phyloP scores from a whole-genome alignment of 2,113 vertebrate species.

The Meleagris gallopavo region DNA sequence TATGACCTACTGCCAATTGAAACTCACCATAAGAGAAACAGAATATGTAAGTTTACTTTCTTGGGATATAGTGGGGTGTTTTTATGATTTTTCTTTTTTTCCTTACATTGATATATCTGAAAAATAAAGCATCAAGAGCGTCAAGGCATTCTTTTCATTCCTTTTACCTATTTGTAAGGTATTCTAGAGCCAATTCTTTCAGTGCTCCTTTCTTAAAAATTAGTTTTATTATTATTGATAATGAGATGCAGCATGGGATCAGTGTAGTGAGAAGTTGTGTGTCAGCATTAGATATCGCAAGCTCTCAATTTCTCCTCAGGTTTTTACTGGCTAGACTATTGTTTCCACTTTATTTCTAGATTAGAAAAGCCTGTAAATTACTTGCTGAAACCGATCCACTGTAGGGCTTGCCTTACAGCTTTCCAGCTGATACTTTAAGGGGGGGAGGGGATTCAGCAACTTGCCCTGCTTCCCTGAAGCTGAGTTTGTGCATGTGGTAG shows the following conservation, averaged over 20 bases:
- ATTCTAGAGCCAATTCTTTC: not conserved
- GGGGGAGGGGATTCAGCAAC: not conserved
- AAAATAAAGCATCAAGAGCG: not conserved
- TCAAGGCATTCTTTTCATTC: not conserved
- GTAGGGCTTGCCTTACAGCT: not conserved
- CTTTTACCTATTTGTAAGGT: not conserved
- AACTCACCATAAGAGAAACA: not conserved
- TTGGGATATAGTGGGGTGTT: not conserved
- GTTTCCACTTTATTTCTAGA: not conserved
- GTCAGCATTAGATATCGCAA: not conserved
- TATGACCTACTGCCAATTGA: not conserved
- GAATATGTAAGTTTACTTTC: not conserved
- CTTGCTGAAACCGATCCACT: not conserved
- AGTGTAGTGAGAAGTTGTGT: not conserved
- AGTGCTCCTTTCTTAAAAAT: not conserved
- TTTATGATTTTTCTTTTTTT: not conserved
- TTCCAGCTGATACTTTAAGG: not conserved
- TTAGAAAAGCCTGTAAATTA: not conserved
- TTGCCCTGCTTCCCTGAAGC: not conserved
- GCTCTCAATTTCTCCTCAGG: fast-evolving
- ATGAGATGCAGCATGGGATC: fast-evolving
- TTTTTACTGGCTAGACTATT: not conserved
- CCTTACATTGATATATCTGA: not conserved
- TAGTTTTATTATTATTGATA: not conserved
- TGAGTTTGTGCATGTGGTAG: not conserved